Evolutionary conservation across 2,888 invertebrate species (phyloP).

Genomic region (Sarcophaga rosellei): DNA sequence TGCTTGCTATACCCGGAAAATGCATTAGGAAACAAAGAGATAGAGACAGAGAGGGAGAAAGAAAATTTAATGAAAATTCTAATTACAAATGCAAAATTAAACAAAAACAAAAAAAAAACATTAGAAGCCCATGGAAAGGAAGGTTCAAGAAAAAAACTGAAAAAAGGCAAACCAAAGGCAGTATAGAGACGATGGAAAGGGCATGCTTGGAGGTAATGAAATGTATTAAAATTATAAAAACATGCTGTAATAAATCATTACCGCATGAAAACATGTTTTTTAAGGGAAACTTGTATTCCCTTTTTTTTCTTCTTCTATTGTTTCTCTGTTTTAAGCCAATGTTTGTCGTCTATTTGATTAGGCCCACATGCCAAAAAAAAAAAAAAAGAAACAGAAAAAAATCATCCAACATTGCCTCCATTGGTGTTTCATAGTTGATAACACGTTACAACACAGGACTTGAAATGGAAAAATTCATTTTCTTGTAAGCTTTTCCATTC

Average conservation of each 20-base stretch:
- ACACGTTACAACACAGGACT: slow-evolving; percentile 4
- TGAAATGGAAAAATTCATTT: slow-evolving; percentile 19
- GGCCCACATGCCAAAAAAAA: slow-evolving; percentile 38
- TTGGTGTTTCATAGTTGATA: slow-evolving; percentile 64
- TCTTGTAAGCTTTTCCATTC: slow-evolving; percentile 30
- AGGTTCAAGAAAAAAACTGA: slow-evolving; percentile 26
- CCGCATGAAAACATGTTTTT: slow-evolving; percentile 56
- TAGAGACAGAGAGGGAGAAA: not conserved
- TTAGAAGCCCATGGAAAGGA: too few species aligned
- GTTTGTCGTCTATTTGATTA: slow-evolving; percentile 16
- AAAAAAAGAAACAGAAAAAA: too few species aligned
- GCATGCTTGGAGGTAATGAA: slow-evolving; percentile 23
- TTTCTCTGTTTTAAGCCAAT: slow-evolving; percentile 21
- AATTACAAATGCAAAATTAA: slow-evolving; percentile 67
- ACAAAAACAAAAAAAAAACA: slow-evolving; percentile 2
- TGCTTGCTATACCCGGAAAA: slow-evolving; percentile 19
- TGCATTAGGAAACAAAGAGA: slow-evolving; percentile 40
- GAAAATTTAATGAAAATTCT: slow-evolving; percentile 53
- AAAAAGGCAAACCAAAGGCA: slow-evolving; percentile 11
- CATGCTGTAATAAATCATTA: slow-evolving; percentile 65
- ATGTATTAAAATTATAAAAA: slow-evolving; percentile 51
- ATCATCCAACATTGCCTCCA: slow-evolving; percentile 2
- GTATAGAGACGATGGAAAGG: not conserved
- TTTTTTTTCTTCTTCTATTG: not conserved
- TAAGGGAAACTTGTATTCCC: slow-evolving; percentile 54